These are phyloP conservation scores for Laothoe populi DNA, from an alignment of 2,888 invertebrate genomes.

Conservation along the genomic window DNA sequence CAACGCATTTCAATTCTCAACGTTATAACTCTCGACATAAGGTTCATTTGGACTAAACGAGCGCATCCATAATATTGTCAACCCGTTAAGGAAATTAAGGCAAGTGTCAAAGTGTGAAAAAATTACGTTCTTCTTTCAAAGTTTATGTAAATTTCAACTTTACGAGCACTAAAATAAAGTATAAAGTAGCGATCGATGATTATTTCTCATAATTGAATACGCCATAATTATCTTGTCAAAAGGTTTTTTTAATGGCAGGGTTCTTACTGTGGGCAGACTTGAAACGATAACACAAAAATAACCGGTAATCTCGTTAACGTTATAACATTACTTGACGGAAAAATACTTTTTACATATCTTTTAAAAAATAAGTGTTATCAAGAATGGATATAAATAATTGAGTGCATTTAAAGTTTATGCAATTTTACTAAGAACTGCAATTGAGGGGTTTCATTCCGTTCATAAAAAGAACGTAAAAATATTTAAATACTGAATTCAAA, in stretches of 20 bases:
- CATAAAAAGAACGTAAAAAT: constrained; percentile 1
- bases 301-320: constrained; percentile 23
- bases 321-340: constrained; percentile 13
- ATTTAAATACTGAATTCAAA: neutral
- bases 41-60: neutral
- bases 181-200: constrained; percentile 29
- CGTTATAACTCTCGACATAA: constrained; percentile 25
- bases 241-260: constrained; percentile 19
- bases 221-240: constrained; percentile 29
- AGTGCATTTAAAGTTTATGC: constrained; percentile 13
- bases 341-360: constrained; percentile 3
- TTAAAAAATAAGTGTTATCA: constrained; percentile 21
- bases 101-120: constrained; percentile 32
- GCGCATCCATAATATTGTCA: constrained; percentile 26
- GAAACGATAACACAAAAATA: constrained; percentile 18
- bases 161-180: constrained; percentile 25
- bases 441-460: constrained; percentile 4
- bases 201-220: constrained; percentile 16
- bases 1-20: constrained; percentile 15
- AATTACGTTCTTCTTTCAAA: constrained; percentile 23
- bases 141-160: constrained; percentile 18
- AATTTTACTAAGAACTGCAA: constrained; percentile 11
- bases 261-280: constrained; percentile 14
- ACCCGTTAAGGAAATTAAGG: constrained; percentile 32
- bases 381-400: constrained; percentile 22